Base-by-base conservation (phyloP, 2,113 vertebrate species). In the Forbesichthys papilliferus region DNA sequence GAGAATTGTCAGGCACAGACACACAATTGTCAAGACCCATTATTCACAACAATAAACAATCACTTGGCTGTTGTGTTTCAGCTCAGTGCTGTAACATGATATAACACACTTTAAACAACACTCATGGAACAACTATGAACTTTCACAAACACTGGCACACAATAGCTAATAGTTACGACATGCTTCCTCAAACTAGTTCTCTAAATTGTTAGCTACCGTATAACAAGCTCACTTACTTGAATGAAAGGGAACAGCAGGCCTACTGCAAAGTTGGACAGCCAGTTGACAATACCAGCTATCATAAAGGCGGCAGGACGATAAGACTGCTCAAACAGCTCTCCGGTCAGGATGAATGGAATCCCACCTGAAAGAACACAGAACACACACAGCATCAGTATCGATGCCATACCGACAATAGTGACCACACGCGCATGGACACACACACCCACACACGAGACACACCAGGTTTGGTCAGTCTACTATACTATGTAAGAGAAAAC, bases 161-260 rank as follows among this genome's bases (percentile, higher is more conserved):
- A 56, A 18, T 56, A 20, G 54, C 9, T 56, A 18, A 56, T 56
- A 56, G 4, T 18, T 16, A 9, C 3, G 18, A 56, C 54, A 18
- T 27, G 2, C 27, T 46, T 34, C 46, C 58, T 33, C 33, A 46
- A 46, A 18, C 27, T 27, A 14, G 5, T 42, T 47, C 36, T 61
- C 18, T 61, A 60, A 4, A 14, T 18, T 10, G 27, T 58, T 20
- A 67, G 33, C 8, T 52, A 52, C 66, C 67, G 49, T 1, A 14
- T 49, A 63, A 46, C 48, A 14, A 8, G 13, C 11, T 27, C 42
- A 81, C 86, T 81, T 88, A 99, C 96, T 92, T 98, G 96, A 80
- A 99, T 95, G 83, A 96, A 96, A 0, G 97, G 98, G 76, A 99
- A 99, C 61, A 99, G 80, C 57, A 99, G 93, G 13, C 97, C 96